A percentile compares a stretch with the other conserved stretches of the same genome.
phyloP scores from a whole-genome alignment of 2,797 vertebrate species.

The Luscinia luscinia region DNA sequence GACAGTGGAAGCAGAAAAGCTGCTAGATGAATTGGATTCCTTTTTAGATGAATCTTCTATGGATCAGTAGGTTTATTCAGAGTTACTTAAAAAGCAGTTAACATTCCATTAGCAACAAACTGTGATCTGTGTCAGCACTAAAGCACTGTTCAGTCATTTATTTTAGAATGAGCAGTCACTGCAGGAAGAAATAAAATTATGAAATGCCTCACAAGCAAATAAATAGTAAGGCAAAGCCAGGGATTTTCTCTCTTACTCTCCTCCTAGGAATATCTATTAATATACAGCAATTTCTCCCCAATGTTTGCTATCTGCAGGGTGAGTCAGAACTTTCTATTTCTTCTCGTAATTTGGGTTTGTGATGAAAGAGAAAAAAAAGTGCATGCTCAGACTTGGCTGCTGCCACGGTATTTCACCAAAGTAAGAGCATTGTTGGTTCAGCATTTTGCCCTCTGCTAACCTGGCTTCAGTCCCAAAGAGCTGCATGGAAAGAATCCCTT shows the following conservation, averaged over 20 bases:
- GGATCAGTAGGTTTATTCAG: conserved; percentile 77
- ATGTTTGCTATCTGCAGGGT: not conserved
- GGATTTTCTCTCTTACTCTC: conserved; percentile 48
- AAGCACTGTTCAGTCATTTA: conserved; percentile 73
- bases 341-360: not conserved
- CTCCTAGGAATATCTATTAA: conserved; percentile 39
- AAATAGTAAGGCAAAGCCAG: conserved; percentile 54
- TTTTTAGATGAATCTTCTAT: conserved; percentile 72
- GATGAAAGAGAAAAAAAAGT: not conserved
- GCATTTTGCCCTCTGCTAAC: not conserved
- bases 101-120: conserved; percentile 80
- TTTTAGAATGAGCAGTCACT: conserved; percentile 68
- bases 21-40: conserved; percentile 64
- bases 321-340: not conserved
- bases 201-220: conserved; percentile 60
- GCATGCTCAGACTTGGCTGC: not conserved
- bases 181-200: conserved; percentile 72
- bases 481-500: not conserved
- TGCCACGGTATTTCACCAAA: not conserved
- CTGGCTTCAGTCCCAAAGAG: not conserved
- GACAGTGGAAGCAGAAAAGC: conserved; percentile 41
- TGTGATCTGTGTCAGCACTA: conserved; percentile 76
- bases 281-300: not conserved
- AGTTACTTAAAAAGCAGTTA: conserved; percentile 81
- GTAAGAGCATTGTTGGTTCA: not conserved